Percentiles rank a stretch among this genome's conserved stretches.
Evolutionary conservation across 2,113 vertebrate species (phyloP).

Genomic region (Canis aureus): DNA sequence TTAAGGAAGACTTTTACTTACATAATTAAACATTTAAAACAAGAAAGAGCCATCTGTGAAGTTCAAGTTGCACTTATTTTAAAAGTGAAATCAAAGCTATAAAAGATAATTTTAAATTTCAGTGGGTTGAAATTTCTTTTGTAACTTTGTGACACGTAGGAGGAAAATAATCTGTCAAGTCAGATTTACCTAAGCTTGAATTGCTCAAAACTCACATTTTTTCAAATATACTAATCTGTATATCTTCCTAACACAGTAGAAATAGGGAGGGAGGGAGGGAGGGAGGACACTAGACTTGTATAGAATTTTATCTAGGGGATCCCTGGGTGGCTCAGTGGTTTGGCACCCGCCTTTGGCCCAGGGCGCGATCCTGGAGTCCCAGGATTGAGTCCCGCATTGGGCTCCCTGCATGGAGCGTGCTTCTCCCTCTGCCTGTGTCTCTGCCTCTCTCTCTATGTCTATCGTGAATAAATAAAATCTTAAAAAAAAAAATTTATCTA

Average conservation of each 20-base stretch:
- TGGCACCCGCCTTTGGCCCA: no score
- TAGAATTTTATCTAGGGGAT: not conserved
- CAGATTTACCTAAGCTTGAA: conserved; percentile 21
- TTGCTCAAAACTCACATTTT: conserved; percentile 1
- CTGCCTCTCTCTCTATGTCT: no score
- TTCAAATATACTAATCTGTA: not conserved
- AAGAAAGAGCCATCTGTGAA: not conserved
- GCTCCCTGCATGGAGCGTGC: no score
- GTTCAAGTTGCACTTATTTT: not conserved
- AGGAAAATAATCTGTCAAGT: not conserved
- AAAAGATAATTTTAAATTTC: conserved; percentile 33
- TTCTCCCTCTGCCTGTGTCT: no score
- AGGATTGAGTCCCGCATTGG: no score
- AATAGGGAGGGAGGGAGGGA: not conserved
- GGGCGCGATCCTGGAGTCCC: no score
- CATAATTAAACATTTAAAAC: conserved; percentile 54
- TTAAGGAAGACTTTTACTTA: conserved; percentile 28
- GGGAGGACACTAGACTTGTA: not conserved
- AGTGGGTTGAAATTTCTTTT: not conserved
- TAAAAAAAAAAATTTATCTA: not conserved
- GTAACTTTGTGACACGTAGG: conserved; percentile 3
- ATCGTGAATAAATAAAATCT: no score
- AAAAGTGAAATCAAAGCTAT: conserved; percentile 52
- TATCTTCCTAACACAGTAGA: not conserved
- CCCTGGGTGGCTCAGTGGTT: no score